Conservation (phyloP, 2,797 vertebrate genomes). For the Borostomias antarcticus region DNA sequence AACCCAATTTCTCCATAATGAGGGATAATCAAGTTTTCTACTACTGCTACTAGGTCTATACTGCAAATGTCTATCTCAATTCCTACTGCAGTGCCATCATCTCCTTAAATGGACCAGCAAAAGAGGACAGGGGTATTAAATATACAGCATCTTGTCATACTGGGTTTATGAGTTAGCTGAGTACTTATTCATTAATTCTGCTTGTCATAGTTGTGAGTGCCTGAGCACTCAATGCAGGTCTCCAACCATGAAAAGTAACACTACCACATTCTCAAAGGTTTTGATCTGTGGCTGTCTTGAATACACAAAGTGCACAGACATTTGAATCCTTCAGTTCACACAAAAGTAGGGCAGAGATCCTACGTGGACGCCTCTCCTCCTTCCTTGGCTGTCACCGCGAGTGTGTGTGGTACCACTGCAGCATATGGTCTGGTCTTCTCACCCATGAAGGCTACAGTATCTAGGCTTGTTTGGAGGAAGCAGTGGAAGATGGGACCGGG, state of each 20-base stretch:
- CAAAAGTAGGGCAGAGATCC: too few species aligned
- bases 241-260: conserved; percentile 17
- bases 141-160: conserved; percentile 34
- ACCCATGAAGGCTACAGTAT: background rate
- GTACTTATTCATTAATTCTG: conserved; percentile 3
- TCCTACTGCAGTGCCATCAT: conserved; percentile 34
- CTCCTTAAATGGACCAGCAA: conserved; percentile 60
- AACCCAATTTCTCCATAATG: too few species aligned
- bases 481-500: conserved; percentile 9
- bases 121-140: conserved; percentile 52
- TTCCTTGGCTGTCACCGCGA: background rate
- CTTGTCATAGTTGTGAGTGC: background rate
- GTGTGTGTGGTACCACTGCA: background rate
- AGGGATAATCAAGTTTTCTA: too few species aligned
- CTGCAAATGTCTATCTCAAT: background rate
- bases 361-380: background rate
- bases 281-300: background rate
- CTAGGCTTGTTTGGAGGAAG: conserved; percentile 17
- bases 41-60: too few species aligned
- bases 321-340: background rate
- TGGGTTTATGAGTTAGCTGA: conserved; percentile 25
- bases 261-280: conserved; percentile 13
- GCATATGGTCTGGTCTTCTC: background rate
- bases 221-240: conserved; percentile 19
- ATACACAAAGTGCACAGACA: background rate